These are phyloP conservation scores for Tiliqua scincoides DNA, from an alignment of 2,113 vertebrate genomes.

Conservation along the genomic window DNA sequence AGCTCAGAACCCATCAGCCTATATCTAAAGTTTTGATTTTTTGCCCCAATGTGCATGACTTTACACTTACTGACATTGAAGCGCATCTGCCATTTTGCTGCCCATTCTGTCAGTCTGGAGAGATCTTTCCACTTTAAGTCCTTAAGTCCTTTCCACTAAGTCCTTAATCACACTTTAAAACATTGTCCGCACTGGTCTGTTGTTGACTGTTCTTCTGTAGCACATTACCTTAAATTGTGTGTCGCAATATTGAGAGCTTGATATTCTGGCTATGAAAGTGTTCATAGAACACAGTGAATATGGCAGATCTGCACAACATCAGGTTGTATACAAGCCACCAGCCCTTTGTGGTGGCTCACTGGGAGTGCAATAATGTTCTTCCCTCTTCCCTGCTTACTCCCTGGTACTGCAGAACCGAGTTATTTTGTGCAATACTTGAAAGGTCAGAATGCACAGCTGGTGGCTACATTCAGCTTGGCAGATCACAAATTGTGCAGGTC, in stretches of 20 bases:
- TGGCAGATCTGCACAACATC: no score
- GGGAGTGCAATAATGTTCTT: not conserved
- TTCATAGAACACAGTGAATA: not conserved
- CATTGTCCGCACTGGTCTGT: no score
- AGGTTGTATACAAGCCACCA: not conserved
- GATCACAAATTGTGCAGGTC: not conserved
- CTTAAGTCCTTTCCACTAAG: no score
- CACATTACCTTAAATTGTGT: not conserved
- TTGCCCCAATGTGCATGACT: no score
- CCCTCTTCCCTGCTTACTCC: not conserved
- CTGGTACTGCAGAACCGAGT: not conserved
- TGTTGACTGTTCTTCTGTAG: no score
- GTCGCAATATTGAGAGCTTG: not conserved
- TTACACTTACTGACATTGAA: no score
- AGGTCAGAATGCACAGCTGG: not conserved
- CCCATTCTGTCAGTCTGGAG: no score
- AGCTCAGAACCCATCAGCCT: no score
- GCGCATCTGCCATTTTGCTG: no score
- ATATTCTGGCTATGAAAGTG: not conserved
- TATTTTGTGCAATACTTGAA: not conserved
- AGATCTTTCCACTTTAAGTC: no score
- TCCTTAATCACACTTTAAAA: no score
- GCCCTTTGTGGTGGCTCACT: not conserved
- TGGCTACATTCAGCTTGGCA: not conserved
- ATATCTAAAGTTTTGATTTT: no score